phyloP scores from a whole-genome alignment of 2,888 invertebrate species.

The Epinotia bilunana region DNA sequence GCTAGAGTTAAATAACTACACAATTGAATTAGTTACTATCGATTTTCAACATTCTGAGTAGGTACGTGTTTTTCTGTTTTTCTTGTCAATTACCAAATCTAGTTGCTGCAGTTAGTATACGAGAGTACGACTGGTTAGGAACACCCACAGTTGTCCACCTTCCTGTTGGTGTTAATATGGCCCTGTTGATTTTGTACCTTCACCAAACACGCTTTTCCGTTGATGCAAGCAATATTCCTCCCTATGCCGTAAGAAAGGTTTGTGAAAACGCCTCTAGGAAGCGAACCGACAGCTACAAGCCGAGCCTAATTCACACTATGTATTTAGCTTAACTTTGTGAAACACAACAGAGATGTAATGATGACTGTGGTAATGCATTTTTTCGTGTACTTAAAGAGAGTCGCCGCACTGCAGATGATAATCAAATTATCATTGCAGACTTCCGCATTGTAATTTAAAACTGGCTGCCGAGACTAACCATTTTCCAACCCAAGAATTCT shows the following conservation, averaged over 20 bases:
- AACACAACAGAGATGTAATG: constrained; percentile 78
- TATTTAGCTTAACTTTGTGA: constrained; percentile 82
- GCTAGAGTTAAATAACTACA: not conserved
- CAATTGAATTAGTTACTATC: not conserved
- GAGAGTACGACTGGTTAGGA: constrained; percentile 74
- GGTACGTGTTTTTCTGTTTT: constrained; percentile 54
- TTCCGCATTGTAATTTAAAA: constrained; percentile 76
- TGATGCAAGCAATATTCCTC: constrained; percentile 61
- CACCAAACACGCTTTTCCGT: constrained; percentile 61
- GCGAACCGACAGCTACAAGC: constrained; percentile 57
- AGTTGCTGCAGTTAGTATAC: constrained; percentile 69
- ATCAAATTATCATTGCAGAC: constrained; percentile 78
- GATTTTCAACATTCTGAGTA: constrained; percentile 21
- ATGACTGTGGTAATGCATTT: constrained; percentile 79
- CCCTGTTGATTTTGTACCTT: constrained; percentile 76
- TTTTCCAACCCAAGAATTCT: constrained; percentile 21
- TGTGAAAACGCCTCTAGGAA: constrained; percentile 48
- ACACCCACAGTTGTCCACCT: constrained; percentile 79
- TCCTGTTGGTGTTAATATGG: constrained; percentile 78
- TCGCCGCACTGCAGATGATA: constrained; percentile 69
- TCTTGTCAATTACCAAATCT: constrained; percentile 68
- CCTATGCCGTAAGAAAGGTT: constrained; percentile 60
- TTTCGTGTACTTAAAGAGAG: constrained; percentile 76
- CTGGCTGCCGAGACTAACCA: constrained; percentile 56
- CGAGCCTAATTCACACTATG: constrained; percentile 78